Evolutionary conservation across 2,113 vertebrate species (phyloP), one percentile per base, ranked within the genome.

Genomic region (Phoenicopterus ruber): DNA sequence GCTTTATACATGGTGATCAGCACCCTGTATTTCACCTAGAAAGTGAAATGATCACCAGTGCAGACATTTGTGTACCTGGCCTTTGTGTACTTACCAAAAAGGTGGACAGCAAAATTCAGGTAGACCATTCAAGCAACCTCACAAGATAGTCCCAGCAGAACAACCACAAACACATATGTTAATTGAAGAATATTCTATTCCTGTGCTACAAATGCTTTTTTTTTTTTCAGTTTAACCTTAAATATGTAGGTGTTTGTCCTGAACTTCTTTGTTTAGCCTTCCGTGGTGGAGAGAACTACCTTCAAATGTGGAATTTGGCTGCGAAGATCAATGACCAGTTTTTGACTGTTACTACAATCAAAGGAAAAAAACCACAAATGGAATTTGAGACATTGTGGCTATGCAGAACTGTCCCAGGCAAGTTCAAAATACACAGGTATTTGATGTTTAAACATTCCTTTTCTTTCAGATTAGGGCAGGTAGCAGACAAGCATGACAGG

Each of bases 271-370:
- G 88, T 88, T 82, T 98, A 91, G 97, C 90, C 19, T 90, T 97
- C 90, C 98, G 97, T 95, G 85, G 72, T 32, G 94, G 93, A 78
- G 94, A 98, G 59, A 96, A 90, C 55, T 96, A 93, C 84, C 74
- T 98, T 74, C 66, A 74, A 34, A 77, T 88, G n/a, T 98, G 95
- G 97, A 98, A 98, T 69, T 84, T 98, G 42, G 80, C 94, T 55
- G 95, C 94, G 67, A 96, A 96, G 85, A 97, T 98, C 90, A 97
- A 95, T 67, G 98, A 97, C 84, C 95, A 94, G 86, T 94, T 94
- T 86, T 97, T 98, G 22, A 97, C 90, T 81, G 94, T 97, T 81
- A 97, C 97, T 79, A 90, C 94, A 70, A 97, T 98, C 42, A 97
- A 93, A 62, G 73, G 40, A 57, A 97, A 96, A 91, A 97, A 28